A percentile compares a stretch with the other conserved stretches of the same genome.
Conservation (phyloP, 2,797 vertebrate genomes). For the Pteronotus mesoamericanus region DNA sequence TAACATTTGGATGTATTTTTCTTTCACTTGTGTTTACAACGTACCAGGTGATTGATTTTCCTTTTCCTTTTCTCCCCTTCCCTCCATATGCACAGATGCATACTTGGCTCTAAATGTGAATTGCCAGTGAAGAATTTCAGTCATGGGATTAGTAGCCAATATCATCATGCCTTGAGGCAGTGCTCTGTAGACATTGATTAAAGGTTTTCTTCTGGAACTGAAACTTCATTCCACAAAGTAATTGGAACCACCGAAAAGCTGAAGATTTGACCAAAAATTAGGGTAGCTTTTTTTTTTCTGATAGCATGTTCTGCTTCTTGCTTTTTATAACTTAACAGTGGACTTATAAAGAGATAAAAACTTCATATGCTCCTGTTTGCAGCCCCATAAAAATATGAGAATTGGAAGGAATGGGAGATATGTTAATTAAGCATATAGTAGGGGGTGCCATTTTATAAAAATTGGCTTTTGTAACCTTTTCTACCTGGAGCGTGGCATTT, state of each 20-base stretch:
- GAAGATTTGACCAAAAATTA: conserved; percentile 3
- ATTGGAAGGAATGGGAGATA: not conserved
- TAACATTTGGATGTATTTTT: not conserved
- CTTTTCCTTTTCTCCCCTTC: not conserved
- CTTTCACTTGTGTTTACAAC: not conserved
- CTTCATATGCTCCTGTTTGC: not conserved
- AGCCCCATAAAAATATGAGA: not conserved
- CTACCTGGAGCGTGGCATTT: not conserved
- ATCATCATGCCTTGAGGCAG: not conserved
- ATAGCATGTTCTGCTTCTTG: not conserved
- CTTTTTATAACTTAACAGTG: not conserved
- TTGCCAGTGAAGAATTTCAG: conserved; percentile 2
- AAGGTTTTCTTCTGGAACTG: conserved; percentile 9
- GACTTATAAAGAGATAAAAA: not conserved
- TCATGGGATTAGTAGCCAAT: not conserved
- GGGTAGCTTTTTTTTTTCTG: not conserved
- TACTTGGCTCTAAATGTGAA: not conserved
- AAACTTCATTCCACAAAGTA: conserved; percentile 13
- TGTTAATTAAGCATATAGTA: not conserved
- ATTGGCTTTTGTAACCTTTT: not conserved
- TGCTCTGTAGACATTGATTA: not conserved
- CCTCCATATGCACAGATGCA: fast-evolving
- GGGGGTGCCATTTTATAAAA: not conserved
- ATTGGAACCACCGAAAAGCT: conserved; percentile 8
- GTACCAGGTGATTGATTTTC: conserved; percentile 22